phyloP scores from a whole-genome alignment of 2,113 vertebrate species.

The Progne subis region DNA sequence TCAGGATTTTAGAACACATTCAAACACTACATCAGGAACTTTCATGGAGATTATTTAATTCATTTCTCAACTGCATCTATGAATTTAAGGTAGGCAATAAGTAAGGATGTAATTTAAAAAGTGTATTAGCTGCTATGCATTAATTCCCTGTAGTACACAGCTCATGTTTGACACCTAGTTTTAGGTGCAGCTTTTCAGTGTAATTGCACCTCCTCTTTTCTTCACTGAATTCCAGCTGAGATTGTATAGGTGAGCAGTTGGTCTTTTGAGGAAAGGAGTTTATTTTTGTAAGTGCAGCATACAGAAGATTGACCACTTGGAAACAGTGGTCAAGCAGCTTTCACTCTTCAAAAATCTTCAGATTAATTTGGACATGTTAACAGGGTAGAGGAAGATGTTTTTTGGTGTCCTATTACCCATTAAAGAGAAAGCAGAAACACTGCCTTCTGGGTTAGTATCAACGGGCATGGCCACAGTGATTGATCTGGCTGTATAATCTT shows the following conservation, averaged over 20 bases:
- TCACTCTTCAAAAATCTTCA: not conserved
- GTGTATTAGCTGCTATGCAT: rapidly evolving
- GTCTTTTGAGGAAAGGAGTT: not conserved
- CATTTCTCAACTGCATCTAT: not conserved
- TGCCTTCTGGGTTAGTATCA: not conserved
- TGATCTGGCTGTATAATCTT: not conserved
- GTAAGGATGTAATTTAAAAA: not conserved
- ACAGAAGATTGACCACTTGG: not conserved
- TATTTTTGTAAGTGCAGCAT: not conserved
- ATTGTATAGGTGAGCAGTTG: not conserved
- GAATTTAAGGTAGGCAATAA: not conserved
- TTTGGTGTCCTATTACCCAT: not conserved
- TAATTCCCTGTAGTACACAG: not conserved
- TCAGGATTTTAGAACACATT: not conserved
- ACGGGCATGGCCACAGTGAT: not conserved
- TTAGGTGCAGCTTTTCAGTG: not conserved
- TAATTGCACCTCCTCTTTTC: not conserved
- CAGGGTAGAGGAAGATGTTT: not conserved
- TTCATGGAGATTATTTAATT: not conserved
- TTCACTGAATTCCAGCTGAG: not conserved
- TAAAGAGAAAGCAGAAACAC: not conserved
- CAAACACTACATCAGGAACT: not conserved
- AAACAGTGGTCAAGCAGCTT: not conserved
- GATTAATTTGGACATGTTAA: not conserved
- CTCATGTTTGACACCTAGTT: not conserved